A percentile compares a stretch with the other conserved stretches of the same genome.
These are phyloP conservation scores for Syngnathus scovelli DNA, from an alignment of 2,113 vertebrate genomes.

Conservation along the genomic window DNA sequence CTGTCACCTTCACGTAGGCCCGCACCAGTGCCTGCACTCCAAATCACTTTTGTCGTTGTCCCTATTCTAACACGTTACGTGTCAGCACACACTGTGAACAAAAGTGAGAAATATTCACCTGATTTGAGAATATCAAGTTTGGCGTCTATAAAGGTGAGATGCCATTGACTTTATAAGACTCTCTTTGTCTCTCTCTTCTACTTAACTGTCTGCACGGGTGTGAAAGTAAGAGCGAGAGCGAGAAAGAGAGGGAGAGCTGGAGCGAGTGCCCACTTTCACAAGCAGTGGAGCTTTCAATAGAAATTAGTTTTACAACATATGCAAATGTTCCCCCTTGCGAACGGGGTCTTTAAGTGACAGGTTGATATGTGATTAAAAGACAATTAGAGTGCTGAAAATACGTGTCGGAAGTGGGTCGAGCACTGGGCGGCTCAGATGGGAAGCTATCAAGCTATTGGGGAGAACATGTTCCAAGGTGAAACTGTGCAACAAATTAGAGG, in stretches of 20 bases:
- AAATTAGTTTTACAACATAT: conserved; percentile 80
- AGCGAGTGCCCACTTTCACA: conserved; percentile 57
- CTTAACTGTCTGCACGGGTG: conserved; percentile 47
- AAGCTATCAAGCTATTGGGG: conserved; percentile 70
- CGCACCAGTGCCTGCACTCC: conserved; percentile 36
- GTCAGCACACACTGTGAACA: conserved; percentile 68
- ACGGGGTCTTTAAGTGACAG: conserved; percentile 76
- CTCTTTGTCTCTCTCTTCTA: conserved; percentile 20
- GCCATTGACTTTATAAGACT: conserved; percentile 18
- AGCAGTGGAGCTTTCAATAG: conserved; percentile 68
- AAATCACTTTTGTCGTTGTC: conserved; percentile 51
- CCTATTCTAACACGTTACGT: conserved; percentile 63
- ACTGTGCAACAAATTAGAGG: conserved; percentile 70
- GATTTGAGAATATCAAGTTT: conserved; percentile 60
- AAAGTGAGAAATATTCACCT: conserved; percentile 63
- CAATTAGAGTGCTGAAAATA: conserved; percentile 77
- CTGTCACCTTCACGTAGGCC: conserved; percentile 57
- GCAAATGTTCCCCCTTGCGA: conserved; percentile 71
- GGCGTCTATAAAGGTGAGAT: conserved; percentile 55
- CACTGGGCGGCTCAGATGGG: conserved; percentile 61
- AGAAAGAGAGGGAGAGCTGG: conserved; percentile 36
- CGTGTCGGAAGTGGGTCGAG: conserved; percentile 70
- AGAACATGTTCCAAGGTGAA: conserved; percentile 63
- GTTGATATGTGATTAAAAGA: conserved; percentile 81
- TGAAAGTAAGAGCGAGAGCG: conserved; percentile 50